phyloP scores from a whole-genome alignment of 2,113 vertebrate species.

The Ceuthmochares aereus region DNA sequence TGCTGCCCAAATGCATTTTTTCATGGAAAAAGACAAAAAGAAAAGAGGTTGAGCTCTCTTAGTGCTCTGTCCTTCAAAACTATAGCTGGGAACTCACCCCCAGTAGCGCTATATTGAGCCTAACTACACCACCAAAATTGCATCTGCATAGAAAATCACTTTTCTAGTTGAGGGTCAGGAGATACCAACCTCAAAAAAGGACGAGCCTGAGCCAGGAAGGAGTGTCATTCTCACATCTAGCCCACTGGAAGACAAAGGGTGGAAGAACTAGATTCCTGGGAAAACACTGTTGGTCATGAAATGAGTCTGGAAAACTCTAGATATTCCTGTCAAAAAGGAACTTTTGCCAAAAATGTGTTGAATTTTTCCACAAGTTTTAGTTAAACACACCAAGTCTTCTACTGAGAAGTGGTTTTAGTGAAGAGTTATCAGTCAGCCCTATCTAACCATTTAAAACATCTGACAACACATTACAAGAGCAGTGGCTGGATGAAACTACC shows the following conservation, averaged over 20 bases:
- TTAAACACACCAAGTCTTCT: neutral
- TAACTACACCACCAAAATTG: neutral
- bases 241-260: neutral
- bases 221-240: neutral
- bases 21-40: neutral
- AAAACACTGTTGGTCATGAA: neutral
- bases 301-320: too few relatives aligned
- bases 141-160: neutral
- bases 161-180: neutral
- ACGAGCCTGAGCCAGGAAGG: neutral
- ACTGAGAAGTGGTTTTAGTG: neutral
- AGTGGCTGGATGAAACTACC: neutral
- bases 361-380: neutral
- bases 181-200: neutral
- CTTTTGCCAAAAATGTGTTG: neutral
- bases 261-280: neutral
- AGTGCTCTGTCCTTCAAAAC: neutral
- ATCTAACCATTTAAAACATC: neutral
- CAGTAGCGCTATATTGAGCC: neutral
- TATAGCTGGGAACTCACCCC: neutral
- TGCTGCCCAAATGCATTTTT: neutral
- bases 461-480: neutral
- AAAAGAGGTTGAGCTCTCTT: neutral
- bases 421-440: neutral
- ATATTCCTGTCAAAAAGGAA: neutral